phyloP scores from a whole-genome alignment of 2,888 invertebrate genomes.

The Pyralis farinalis region DNA sequence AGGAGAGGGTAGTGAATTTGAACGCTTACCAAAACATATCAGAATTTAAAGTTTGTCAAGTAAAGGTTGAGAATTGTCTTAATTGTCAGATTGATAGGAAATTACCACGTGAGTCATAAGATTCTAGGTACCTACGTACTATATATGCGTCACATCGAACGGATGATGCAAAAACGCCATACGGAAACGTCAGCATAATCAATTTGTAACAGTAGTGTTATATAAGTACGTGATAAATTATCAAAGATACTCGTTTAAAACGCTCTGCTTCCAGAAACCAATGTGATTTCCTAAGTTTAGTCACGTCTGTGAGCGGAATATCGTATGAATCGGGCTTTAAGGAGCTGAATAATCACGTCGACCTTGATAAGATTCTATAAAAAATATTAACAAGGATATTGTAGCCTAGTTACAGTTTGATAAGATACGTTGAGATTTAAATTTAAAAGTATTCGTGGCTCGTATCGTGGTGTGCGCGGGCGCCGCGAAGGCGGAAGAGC shows the following conservation, averaged over 20 bases:
- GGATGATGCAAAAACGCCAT: slow-evolving; percentile 20
- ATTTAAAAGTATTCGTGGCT: slow-evolving; percentile 28
- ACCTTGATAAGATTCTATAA: neutral
- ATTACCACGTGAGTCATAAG: too few species aligned
- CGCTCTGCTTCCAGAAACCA: slow-evolving; percentile 5
- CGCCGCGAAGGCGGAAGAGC: slow-evolving; percentile 67
- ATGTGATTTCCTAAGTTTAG: slow-evolving; percentile 10
- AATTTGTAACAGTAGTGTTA: slow-evolving; percentile 15
- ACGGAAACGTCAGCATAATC: slow-evolving; percentile 8
- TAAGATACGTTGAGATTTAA: slow-evolving; percentile 52
- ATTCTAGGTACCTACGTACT: too few species aligned
- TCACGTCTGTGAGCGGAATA: slow-evolving; percentile 11
- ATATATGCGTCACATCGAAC: neutral
- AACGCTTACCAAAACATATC: too few species aligned
- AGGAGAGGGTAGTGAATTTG: too few species aligned
- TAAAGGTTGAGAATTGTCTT: too few species aligned
- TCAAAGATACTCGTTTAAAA: too few species aligned
- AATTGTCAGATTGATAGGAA: too few species aligned
- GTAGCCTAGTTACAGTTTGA: slow-evolving; percentile 9
- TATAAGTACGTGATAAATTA: slow-evolving; percentile 20
- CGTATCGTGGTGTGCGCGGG: slow-evolving; percentile 57
- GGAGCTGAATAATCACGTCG: slow-evolving; percentile 3
- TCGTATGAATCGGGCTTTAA: too few species aligned
- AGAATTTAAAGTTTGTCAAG: too few species aligned
- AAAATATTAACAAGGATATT: slow-evolving; percentile 9